phyloP scores from a whole-genome alignment of 2,797 vertebrate species.

The Myotis daubentonii region DNA sequence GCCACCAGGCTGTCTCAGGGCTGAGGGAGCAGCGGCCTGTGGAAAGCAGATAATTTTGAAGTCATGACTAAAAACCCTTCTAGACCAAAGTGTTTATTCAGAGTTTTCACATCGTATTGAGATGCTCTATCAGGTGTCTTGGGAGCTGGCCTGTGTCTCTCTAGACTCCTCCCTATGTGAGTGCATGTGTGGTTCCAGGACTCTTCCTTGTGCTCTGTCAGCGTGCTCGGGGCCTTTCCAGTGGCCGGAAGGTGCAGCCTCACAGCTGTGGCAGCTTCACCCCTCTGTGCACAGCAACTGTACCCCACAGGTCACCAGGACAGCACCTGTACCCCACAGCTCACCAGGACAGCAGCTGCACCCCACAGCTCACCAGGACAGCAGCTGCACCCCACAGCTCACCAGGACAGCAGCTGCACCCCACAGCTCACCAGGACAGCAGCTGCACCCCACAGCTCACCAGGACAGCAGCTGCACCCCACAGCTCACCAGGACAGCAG shows the following conservation, averaged over 20 bases:
- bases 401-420: too few relatives aligned
- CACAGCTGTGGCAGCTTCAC: constrained; percentile 73
- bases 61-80: constrained; percentile 23
- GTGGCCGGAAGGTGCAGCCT: constrained; percentile 67
- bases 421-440: too few relatives aligned
- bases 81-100: not conserved
- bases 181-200: constrained; percentile 63
- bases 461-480: too few relatives aligned
- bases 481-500: too few relatives aligned
- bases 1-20: not conserved
- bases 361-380: constrained; percentile 56
- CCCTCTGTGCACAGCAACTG: constrained; percentile 64
- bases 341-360: constrained; percentile 29
- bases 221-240: constrained; percentile 83
- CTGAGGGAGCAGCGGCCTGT: constrained; percentile 38
- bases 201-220: constrained; percentile 60
- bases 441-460: too few relatives aligned
- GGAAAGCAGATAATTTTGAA: constrained; percentile 47
- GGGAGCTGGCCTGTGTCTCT: constrained; percentile 42
- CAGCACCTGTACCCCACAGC: constrained; percentile 36
- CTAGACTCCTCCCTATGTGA: not conserved
- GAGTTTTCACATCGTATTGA: not conserved
- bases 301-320: not conserved
- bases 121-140: not conserved
- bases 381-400: not conserved